Evolutionary conservation across 2,888 invertebrate genomes (phyloP), one percentile per base, ranked within the genome.

Genomic region (Silvanus unidentatus): DNA sequence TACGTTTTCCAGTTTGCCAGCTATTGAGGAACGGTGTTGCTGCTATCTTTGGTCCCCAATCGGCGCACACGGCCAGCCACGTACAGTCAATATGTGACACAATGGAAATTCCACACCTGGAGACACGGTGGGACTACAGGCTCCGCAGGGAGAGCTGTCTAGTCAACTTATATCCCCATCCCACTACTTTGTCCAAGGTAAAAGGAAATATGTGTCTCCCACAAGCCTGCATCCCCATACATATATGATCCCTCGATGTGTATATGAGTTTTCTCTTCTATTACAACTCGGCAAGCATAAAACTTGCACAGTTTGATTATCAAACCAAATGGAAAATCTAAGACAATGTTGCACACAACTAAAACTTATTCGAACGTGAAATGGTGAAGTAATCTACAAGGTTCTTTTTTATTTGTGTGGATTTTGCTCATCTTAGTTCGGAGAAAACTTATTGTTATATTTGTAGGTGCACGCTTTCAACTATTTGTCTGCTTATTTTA

Each of bases 51-150:
- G 95, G 95, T 1, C 95, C 96, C 8, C 90, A 92, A 69, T 91
- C 91, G 39, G 82, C 88, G 2, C 87, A 88, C 47, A 90, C 93
- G 1, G 91, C 93, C 16, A 88, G 88, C 50, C 94, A 95, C 72
- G 92, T 95, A 32, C 95, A 95, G 74, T 93, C 93, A 57, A 92
- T 96, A 68, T 95, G 95, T 70, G 94, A 95, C 72, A 90, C 92
- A 39, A 88, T 95, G 86, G 93, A 94, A 73, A 86, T 97, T 59
- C 96, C 96, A 1, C 94, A 96, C 73, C 79, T 96, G 68, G 94
- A 95, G 73, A 93, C 94, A 52, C 82, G 93, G 57, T 95, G 94
- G 94, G 93, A 95, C 74, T 92, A 88, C 71, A 77, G 90, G 39
- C 79, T 89, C 30, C 77, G 88, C 50, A 77, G 88, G 47, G 93